phyloP scores from a whole-genome alignment of 2,888 invertebrate species.

The Liopterus haemorrhoidalis region DNA sequence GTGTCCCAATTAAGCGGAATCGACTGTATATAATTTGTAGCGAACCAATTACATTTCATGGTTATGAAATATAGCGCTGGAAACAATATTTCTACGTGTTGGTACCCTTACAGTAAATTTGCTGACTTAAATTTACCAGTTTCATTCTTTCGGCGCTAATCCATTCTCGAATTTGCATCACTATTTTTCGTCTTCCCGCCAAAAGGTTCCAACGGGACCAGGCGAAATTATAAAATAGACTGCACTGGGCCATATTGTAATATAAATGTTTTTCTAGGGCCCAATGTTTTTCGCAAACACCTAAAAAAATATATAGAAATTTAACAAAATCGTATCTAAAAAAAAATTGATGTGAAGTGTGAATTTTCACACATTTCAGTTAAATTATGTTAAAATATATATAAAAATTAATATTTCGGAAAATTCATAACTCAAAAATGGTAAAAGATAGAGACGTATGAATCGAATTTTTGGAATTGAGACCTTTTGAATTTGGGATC shows the following conservation, averaged over 20 bases:
- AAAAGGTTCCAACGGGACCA: conserved; percentile 66
- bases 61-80: too few relatives aligned
- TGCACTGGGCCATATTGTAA: conserved; percentile 69
- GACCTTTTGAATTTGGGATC: too few relatives aligned
- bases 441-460: too few relatives aligned
- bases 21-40: too few relatives aligned
- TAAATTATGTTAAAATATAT: not conserved
- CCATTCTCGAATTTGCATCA: conserved; percentile 63
- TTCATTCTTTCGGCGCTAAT: conserved; percentile 3
- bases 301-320: conserved; percentile 33
- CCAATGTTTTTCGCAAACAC: conserved; percentile 63
- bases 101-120: not conserved
- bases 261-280: conserved; percentile 69
- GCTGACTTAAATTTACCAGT: conserved; percentile 2
- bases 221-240: conserved; percentile 68
- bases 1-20: too few relatives aligned
- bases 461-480: too few relatives aligned
- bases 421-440: too few relatives aligned
- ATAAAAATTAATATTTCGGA: not conserved
- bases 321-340: not conserved
- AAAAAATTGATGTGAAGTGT: not conserved
- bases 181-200: conserved; percentile 55
- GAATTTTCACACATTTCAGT: not conserved
- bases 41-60: too few relatives aligned
- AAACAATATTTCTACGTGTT: too few relatives aligned